Conservation (phyloP, 92 coral and sea anemone species). For the Diadumene lineata region DNA sequence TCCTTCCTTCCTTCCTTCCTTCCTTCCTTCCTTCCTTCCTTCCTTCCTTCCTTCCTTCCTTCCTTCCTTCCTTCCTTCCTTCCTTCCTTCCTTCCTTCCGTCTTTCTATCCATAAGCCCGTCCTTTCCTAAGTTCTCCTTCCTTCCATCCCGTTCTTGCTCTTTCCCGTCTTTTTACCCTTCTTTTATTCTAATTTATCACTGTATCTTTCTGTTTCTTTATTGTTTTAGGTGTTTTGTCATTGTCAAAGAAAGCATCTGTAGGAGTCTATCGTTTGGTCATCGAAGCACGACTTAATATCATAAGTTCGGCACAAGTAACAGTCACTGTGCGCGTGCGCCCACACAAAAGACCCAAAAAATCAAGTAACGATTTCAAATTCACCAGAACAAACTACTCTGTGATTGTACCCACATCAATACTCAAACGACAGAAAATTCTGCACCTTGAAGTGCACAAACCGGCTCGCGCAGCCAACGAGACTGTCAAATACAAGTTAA, state of each 20-base stretch:
- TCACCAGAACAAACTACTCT: slow-evolving; percentile 64
- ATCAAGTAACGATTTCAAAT: slow-evolving; percentile 21
- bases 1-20: background rate
- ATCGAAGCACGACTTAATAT: slow-evolving; percentile 73
- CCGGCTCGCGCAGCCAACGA: slow-evolving; percentile 17
- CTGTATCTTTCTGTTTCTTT: background rate
- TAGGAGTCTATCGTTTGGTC: slow-evolving; percentile 48
- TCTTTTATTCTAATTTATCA: background rate
- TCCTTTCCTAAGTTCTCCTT: background rate
- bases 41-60: background rate
- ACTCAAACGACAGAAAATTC: slow-evolving; percentile 51
- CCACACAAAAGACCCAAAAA: background rate
- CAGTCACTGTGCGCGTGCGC: slow-evolving; percentile 54
- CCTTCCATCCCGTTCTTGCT: background rate
- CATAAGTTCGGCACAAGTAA: slow-evolving; percentile 42
- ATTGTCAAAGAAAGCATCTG: slow-evolving; percentile 33
- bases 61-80: background rate
- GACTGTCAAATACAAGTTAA: slow-evolving; percentile 47
- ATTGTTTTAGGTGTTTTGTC: slow-evolving; percentile 50
- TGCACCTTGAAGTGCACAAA: slow-evolving; percentile 56
- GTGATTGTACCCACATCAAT: slow-evolving; percentile 67
- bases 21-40: background rate
- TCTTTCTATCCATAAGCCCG: background rate
- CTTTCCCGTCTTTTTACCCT: background rate
- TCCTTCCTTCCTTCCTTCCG: background rate